A percentile compares a stretch with the other conserved stretches of the same genome.
Conservation (phyloP, 2,797 vertebrate species). For the Phylloscopus collybita region DNA sequence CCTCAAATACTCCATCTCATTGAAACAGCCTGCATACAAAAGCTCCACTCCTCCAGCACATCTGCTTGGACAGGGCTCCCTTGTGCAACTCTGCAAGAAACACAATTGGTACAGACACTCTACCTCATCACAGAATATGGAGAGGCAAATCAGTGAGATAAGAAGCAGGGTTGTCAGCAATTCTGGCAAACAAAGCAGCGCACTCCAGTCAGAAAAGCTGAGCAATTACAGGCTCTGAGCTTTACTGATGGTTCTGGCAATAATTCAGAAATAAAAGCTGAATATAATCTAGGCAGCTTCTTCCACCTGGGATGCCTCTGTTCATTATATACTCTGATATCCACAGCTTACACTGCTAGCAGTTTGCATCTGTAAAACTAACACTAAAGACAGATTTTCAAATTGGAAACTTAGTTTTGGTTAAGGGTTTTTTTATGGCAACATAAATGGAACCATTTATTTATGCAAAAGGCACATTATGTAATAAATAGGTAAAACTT, state of each 20-base stretch:
- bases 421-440: not conserved
- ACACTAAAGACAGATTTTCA: not conserved
- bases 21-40: not conserved
- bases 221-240: not conserved
- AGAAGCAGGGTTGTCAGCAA: not conserved
- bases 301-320: not conserved
- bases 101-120: not conserved
- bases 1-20: not conserved
- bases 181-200: not conserved
- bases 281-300: not conserved
- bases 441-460: not conserved
- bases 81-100: not conserved
- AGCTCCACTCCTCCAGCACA: not conserved
- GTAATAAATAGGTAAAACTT: not conserved
- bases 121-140: not conserved
- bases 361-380: not conserved
- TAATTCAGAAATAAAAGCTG: not conserved
- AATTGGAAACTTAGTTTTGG: not conserved
- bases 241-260: not conserved
- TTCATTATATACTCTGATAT: not conserved
- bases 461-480: not conserved
- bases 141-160: not conserved
- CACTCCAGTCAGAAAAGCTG: not conserved
- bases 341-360: not conserved
- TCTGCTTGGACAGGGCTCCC: not conserved